Conservation (phyloP, 2,113 vertebrate species). For the cat (Felis catus) region DNA sequence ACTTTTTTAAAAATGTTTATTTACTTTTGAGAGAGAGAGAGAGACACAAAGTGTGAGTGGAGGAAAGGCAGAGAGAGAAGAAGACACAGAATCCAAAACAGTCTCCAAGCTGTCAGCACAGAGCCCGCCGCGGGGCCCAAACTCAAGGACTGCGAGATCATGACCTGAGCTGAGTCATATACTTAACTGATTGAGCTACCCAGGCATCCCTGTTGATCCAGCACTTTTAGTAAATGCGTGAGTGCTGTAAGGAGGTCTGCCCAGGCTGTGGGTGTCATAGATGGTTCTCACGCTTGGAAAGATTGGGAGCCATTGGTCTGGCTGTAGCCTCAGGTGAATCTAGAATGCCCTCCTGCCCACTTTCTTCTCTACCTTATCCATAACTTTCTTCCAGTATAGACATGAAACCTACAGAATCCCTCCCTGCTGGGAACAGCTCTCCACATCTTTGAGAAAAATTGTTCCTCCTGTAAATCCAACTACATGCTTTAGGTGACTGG, state of each 20-base stretch:
- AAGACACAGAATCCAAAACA: too few relatives aligned
- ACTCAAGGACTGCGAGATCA: too few relatives aligned
- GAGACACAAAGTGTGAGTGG: too few relatives aligned
- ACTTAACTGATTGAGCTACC: too few relatives aligned
- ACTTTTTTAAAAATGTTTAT: neutral
- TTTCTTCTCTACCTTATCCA: neutral
- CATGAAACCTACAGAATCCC: neutral
- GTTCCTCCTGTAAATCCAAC: neutral
- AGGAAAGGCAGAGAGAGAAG: too few relatives aligned
- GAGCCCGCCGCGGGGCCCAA: too few relatives aligned
- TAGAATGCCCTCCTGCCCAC: too few relatives aligned
- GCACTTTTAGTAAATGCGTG: neutral
- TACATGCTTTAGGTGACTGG: neutral
- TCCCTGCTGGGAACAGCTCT: neutral
- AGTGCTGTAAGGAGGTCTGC: neutral
- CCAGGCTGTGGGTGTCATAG: neutral
- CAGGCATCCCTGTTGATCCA: neutral
- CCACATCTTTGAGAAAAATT: fast-evolving
- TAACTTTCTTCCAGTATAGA: neutral
- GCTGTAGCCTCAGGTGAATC: neutral
- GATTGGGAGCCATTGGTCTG: neutral
- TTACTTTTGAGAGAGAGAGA: too few relatives aligned
- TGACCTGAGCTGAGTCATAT: too few relatives aligned
- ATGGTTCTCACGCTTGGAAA: neutral
- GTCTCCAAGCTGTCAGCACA: too few relatives aligned